These are phyloP conservation scores for Heterochromis multidens DNA, from an alignment of 2,113 vertebrate genomes.

Conservation along the genomic window DNA sequence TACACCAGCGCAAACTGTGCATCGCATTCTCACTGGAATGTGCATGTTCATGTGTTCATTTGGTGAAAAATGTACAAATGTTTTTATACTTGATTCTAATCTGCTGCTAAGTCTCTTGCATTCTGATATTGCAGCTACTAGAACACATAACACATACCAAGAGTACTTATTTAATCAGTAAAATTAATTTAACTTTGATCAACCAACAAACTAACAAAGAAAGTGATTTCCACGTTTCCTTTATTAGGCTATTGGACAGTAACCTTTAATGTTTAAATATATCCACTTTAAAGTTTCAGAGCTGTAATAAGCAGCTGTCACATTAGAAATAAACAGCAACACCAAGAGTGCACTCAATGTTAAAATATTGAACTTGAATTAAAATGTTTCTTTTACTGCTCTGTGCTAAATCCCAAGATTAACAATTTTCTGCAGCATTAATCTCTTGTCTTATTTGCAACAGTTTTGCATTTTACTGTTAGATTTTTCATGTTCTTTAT, in stretches of 20 bases:
- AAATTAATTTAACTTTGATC: not conserved
- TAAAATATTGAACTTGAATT: not conserved
- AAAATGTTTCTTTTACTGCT: not conserved
- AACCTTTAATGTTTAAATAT: not conserved
- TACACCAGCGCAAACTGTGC: not conserved
- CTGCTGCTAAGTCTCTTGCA: not conserved
- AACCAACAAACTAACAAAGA: too few species aligned
- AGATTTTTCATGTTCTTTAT: too few species aligned
- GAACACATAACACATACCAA: not conserved
- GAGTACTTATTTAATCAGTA: not conserved
- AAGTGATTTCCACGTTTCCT: not conserved
- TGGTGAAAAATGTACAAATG: not conserved
- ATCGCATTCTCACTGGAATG: not conserved
- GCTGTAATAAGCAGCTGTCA: not conserved
- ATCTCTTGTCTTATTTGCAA: not conserved
- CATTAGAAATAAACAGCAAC: not conserved
- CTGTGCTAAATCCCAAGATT: not conserved
- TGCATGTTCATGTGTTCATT: not conserved
- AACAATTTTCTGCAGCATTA: fast-evolving
- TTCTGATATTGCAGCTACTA: not conserved
- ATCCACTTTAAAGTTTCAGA: not conserved
- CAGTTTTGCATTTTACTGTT: not conserved
- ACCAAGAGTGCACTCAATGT: not conserved
- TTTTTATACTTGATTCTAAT: not conserved
- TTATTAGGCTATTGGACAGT: not conserved